These are phyloP conservation scores for Ochotona curzoniae DNA, from an alignment of 2,113 vertebrate genomes.

Conservation along the genomic window DNA sequence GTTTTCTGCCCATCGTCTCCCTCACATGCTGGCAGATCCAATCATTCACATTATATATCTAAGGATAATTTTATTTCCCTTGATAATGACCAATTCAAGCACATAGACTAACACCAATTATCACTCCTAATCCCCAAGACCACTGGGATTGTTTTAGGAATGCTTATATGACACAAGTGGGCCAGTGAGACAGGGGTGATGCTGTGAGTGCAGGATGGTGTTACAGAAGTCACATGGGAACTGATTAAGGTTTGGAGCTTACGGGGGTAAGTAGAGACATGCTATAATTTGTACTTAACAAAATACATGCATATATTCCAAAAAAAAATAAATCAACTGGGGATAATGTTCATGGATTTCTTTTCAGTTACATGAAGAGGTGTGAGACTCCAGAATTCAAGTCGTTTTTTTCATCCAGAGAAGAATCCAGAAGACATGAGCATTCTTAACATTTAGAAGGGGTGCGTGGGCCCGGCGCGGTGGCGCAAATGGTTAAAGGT, in stretches of 20 bases:
- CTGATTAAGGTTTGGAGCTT: too few species aligned
- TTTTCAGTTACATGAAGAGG: background rate
- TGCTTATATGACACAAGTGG: background rate
- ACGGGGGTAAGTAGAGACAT: too few species aligned
- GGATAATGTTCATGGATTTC: background rate
- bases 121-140: background rate
- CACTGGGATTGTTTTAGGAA: background rate
- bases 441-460: background rate
- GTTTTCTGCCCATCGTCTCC: background rate
- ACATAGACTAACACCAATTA: background rate
- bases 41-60: background rate
- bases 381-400: background rate
- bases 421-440: background rate
- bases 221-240: background rate
- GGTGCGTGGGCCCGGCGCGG: too few species aligned
- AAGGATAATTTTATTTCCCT: background rate
- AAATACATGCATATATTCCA: too few species aligned
- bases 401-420: background rate
- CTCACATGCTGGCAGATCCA: background rate
- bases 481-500: too few species aligned
- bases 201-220: background rate
- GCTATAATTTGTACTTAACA: too few species aligned
- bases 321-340: too few species aligned
- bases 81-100: background rate
- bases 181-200: background rate